phyloP scores from a whole-genome alignment of 2,113 vertebrate species.

The Tenrec ecaudatus region DNA sequence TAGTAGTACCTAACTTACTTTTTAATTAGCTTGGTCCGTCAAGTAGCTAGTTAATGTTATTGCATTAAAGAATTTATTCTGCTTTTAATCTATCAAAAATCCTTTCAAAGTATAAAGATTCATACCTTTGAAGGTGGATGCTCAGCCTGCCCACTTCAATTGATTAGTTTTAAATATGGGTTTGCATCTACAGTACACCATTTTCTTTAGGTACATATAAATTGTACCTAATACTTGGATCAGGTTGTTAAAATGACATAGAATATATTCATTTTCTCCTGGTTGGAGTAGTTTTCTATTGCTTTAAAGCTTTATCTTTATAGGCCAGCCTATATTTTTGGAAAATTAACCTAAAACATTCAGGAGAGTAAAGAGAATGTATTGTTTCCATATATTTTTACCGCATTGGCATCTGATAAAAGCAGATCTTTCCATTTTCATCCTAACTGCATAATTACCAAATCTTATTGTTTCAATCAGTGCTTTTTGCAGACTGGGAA shows the following conservation, averaged over 20 bases:
- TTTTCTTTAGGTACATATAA: not conserved
- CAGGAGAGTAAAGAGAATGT: not conserved
- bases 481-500: not conserved
- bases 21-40: not conserved
- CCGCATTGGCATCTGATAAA: not conserved
- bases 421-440: not conserved
- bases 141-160: not conserved
- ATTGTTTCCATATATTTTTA: not conserved
- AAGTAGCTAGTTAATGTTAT: constrained; percentile 27
- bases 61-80: constrained; percentile 9
- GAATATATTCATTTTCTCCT: not conserved
- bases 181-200: not conserved
- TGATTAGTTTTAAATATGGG: not conserved
- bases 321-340: not conserved
- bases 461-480: not conserved
- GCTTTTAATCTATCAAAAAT: not conserved
- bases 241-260: constrained; percentile 2
- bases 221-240: not conserved
- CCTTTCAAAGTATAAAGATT: not conserved
- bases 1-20: not conserved
- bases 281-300: not conserved
- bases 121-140: constrained; percentile 40
- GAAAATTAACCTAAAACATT: not conserved
- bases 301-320: too few species aligned
- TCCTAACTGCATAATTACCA: not conserved